Evolutionary conservation across 2,888 invertebrate species (phyloP).

Genomic region (Luperina testacea): DNA sequence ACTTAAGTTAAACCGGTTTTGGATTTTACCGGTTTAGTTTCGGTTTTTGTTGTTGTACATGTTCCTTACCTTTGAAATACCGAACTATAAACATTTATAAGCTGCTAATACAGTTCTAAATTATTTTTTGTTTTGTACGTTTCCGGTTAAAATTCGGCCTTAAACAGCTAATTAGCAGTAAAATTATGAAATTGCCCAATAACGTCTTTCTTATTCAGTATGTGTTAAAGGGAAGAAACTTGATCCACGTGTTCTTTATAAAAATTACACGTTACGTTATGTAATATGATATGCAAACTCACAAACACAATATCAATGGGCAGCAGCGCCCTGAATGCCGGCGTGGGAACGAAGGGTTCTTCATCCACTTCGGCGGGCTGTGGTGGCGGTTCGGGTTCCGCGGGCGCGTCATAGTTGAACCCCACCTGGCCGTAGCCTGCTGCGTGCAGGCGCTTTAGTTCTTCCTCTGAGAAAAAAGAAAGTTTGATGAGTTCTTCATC

Average conservation of each 20-base stretch:
- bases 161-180: too few species aligned
- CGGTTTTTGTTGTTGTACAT: too few species aligned
- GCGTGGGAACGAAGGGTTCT: conserved; percentile 93
- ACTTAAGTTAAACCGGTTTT: too few species aligned
- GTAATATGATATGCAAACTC: conserved; percentile 72
- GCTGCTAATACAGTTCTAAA: too few species aligned
- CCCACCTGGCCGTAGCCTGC: conserved; percentile 94
- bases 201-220: too few species aligned
- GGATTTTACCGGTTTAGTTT: too few species aligned
- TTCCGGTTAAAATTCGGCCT: too few species aligned
- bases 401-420: conserved; percentile 92
- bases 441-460: conserved; percentile 95
- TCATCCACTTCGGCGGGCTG: conserved; percentile 92
- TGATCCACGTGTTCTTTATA: background rate
- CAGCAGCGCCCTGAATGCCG: conserved; percentile 91
- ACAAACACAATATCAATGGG: conserved; percentile 94
- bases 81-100: too few species aligned
- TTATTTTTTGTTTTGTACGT: too few species aligned
- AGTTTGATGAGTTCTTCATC: background rate
- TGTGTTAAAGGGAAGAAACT: too few species aligned
- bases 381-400: conserved; percentile 85
- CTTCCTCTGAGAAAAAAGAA: conserved; percentile 93
- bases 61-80: too few species aligned
- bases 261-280: background rate
- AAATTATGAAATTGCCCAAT: too few species aligned